Base-by-base conservation (phyloP, 2,888 invertebrate species). In the Sycophila texana region DNA sequence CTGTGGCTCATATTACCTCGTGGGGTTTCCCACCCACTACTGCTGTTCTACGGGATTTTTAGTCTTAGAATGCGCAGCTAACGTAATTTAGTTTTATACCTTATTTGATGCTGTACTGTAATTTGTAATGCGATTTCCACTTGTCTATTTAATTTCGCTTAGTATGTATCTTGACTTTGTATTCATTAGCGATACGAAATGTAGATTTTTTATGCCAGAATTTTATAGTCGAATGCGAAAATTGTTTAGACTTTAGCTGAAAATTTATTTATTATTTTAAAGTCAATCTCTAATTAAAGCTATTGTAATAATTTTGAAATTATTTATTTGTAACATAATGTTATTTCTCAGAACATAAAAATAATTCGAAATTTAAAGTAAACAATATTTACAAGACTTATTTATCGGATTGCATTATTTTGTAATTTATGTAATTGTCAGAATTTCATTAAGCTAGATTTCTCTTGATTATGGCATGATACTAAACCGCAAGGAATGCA, bases 1-100 rank as follows among this genome's bases (percentile, higher is more conserved):
- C 84, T 85, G 84, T 84, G 87, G 92, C 95, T 95, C 96, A 95
- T 94, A 94, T 95, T 95, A 95, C 95, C 94, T 93, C 93, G 94
- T 95, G 96, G 94, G 96, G 94, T 96, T 94, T 93, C 93, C 94
- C 92, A 92, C 94, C 93, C 91, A 92, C 91, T 91, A 92, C 91
- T 91, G 90, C 91, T 86, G 85, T 86, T 86, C 90, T 87, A 86
- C 90, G 84, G 84, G 83, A 78, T 80, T 82, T 81, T 77, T 71
- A 77, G 30, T 47, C 20, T 76, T 73, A 67, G 65, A 73, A 18
- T 74, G 66, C 73, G 70, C 63, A 60, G 20, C 55, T 53, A 60
- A 66, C 55, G 57, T 67, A 66, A 26, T 78, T 4, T 49, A 60
- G 10, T 67, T 71, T 57, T 67, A 51, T 80, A 61, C 49, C 10